Evolutionary conservation across 2,113 vertebrate species (phyloP), one percentile per base, ranked within the genome.

Genomic region (Fulica atra): DNA sequence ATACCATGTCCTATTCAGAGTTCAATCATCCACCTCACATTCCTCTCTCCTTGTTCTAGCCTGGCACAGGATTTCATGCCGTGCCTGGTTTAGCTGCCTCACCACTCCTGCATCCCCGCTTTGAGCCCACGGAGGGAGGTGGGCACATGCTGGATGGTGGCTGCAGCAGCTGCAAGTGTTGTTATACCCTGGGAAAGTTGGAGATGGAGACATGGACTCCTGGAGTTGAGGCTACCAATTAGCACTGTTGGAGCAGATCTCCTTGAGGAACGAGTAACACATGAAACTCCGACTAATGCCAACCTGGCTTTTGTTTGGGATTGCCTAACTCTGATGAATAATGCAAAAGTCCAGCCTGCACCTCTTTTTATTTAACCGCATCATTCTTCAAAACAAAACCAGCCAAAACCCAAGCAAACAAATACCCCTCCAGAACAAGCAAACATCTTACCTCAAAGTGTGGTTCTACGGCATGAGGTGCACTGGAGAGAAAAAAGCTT

Each of bases 301-400:
- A 95, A 57, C 92, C 88, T 94, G 82, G 42, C 42, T 90, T 91
- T 94, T 94, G 90, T 92, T 93, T 90, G 72, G 86, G 28, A 86
- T 96, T 96, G 88, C 93, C 63, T 93, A 94, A 96, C 66, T 59
- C 33, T 56, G 35, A 93, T 88, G 93, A 97, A 94, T 95, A 96
- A 93, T 89, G 38, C 64, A 94, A n/a, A 72, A 93, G 69, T 86
- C 77, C 89, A 93, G 53, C 72, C 86, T 71, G 57, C 3, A 25
- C 24, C 88, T 74, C 44, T 79, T 94, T 91, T 87, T 56, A 56
- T 86, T 95, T 89, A 61, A 91, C 91, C 6, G 0, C 65, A 91
- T 91, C 21, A 1, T 33, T 91, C 77, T 78, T 81, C 60, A 86
- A 91, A 97, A 87, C 35, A 92, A 95, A 93, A 68, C 64, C 60